Evolutionary conservation across 2,797 vertebrate genomes (phyloP).

Genomic region (Nothura maculosa): DNA sequence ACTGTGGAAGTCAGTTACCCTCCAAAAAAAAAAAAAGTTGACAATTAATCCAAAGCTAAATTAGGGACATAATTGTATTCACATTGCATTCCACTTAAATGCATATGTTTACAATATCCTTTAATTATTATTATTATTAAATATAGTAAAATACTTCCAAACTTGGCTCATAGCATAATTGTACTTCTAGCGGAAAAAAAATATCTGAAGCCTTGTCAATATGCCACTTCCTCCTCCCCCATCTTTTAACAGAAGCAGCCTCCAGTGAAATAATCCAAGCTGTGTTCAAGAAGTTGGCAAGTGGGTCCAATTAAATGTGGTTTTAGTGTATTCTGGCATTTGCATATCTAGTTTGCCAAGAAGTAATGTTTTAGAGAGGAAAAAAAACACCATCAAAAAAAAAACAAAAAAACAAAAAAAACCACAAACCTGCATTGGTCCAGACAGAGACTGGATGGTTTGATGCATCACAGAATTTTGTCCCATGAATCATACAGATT

Average conservation of each 20-base stretch:
- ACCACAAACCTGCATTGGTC: constrained; percentile 60
- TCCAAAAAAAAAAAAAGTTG: constrained; percentile 39
- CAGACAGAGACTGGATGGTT: constrained; percentile 77
- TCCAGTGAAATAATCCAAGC: constrained; percentile 88
- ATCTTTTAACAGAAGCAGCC: constrained; percentile 87
- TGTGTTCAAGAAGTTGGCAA: constrained; percentile 89
- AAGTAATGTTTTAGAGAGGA: constrained; percentile 82
- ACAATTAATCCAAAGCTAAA: constrained; percentile 77
- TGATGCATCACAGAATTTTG: constrained; percentile 72
- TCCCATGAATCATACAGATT: constrained; percentile 70
- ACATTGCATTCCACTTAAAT: constrained; percentile 79
- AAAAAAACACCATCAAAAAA: constrained; percentile 25
- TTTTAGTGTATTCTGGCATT: constrained; percentile 89
- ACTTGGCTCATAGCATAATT: constrained; percentile 83
- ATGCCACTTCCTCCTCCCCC: constrained; percentile 86
- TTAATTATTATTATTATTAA: constrained; percentile 88
- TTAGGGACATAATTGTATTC: constrained; percentile 74
- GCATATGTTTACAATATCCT: constrained; percentile 86
- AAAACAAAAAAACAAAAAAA: constrained; percentile 52
- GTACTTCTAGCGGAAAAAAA: constrained; percentile 80
- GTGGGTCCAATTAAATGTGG: constrained; percentile 89
- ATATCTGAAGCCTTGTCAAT: constrained; percentile 84
- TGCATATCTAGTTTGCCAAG: constrained; percentile 87
- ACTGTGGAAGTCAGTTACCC: constrained; percentile 68
- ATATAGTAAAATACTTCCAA: constrained; percentile 87